Percentiles rank a stretch among this genome's conserved stretches.
phyloP scores from a whole-genome alignment of 2,113 vertebrate genomes.

The Zosterops hypoxanthus region DNA sequence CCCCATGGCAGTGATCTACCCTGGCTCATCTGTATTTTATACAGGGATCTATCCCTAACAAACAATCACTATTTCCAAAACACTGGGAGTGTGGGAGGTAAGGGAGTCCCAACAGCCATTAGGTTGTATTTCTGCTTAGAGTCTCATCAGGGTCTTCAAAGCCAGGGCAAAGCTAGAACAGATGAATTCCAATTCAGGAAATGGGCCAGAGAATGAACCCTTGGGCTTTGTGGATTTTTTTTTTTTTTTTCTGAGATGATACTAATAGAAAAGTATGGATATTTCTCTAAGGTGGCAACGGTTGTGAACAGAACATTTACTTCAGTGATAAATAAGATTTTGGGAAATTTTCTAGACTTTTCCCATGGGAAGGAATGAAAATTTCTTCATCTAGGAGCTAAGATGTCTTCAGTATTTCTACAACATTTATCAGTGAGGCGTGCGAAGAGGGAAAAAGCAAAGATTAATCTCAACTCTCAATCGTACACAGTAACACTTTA shows the following conservation, averaged over 20 bases:
- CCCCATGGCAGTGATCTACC: background rate
- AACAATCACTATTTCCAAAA: background rate
- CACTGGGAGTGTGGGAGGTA: background rate
- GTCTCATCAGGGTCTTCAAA: background rate
- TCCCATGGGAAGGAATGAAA: background rate
- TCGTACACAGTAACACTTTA: background rate
- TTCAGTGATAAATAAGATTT: background rate
- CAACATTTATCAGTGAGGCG: background rate
- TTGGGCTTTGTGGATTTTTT: background rate
- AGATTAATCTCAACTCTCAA: background rate
- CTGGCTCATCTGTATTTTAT: background rate
- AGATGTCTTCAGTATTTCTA: background rate
- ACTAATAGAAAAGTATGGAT: background rate
- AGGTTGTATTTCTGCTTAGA: background rate
- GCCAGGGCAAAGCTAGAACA: background rate
- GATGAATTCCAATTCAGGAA: background rate
- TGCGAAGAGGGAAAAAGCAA: background rate
- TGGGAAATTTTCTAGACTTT: background rate
- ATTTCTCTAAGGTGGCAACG: background rate
- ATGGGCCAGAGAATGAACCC: background rate
- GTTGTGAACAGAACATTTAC: background rate
- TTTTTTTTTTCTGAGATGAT: background rate
- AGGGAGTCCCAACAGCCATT: background rate
- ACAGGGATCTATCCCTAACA: background rate
- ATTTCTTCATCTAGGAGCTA: background rate